A percentile compares a stretch with the other conserved stretches of the same genome.
Conservation (phyloP, 2,888 invertebrate genomes). For the Leptura quadrifasciata region DNA sequence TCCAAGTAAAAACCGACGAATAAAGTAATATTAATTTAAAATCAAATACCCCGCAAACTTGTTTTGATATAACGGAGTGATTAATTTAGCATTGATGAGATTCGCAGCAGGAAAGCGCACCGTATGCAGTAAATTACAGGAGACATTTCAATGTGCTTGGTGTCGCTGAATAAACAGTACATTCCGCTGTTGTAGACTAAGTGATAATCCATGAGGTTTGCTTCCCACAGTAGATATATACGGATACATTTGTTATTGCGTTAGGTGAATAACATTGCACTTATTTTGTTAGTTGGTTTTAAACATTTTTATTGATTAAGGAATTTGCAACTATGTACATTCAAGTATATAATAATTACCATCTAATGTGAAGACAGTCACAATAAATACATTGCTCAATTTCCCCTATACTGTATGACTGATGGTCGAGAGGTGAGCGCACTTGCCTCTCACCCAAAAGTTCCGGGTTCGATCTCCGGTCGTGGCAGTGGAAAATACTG, state of each 20-base stretch:
- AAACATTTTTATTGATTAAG: no score
- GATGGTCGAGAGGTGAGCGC: no score
- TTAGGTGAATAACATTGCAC: no score
- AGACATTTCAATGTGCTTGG: constrained; percentile 1
- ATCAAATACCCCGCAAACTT: constrained; percentile 22
- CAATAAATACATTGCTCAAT: no score
- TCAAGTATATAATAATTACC: no score
- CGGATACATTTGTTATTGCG: background rate
- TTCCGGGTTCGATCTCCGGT: no score
- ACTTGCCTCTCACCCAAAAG: no score
- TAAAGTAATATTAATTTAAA: constrained; percentile 6
- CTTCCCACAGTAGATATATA: background rate
- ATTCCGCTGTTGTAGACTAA: constrained; percentile 32
- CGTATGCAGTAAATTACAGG: constrained; percentile 24
- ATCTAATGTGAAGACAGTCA: no score
- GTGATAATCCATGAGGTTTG: constrained; percentile 34
- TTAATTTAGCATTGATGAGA: constrained; percentile 42
- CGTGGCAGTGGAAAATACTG: no score
- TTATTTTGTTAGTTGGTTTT: no score
- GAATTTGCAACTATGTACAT: no score
- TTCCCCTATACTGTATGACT: no score
- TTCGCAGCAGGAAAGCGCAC: constrained; percentile 24
- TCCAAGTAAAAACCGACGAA: background rate
- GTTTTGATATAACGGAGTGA: constrained; percentile 39
- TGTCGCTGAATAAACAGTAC: constrained; percentile 37